Base-by-base conservation (phyloP, 2,797 vertebrate species). In the Gallinago nigripennis region DNA sequence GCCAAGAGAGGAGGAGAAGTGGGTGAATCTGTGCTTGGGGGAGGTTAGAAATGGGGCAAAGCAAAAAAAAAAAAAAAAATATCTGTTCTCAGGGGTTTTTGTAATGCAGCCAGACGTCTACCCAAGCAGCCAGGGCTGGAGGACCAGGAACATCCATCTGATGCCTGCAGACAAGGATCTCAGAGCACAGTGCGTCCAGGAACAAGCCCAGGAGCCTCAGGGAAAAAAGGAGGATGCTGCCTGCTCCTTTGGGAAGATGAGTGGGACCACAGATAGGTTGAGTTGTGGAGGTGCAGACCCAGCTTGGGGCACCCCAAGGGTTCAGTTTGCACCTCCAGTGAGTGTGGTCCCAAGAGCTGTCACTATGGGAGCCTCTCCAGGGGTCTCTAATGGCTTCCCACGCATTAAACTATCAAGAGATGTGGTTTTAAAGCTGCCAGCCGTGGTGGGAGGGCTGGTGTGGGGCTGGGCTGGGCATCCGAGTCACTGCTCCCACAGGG, bases 1-100 rank as follows among this genome's bases (percentile, higher is more conserved):
- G 89, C 91, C 94, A 88, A 73, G 89, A 60, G 68, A 45, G 50
- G 51, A 76, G 83, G 89, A 92, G 54, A 86, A 86, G 82, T 23
- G 65, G 39, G 54, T 64, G 84, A 78, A 57, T 80, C 53, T 68
- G 65, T 64, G 37, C 85, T 51, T 16, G 76, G 66, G 90, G 73
- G 77, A 71, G 85, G 54, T 69, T 60, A 46, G 80, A 46, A 69
- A 73, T 4, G 6, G 39, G 70, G 30, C 70, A 69, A 51, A 65
- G 75, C 41, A 78, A 33, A 46, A 45, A 28, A n/a, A 37, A 78
- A 33, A 46, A 46, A 27, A 56, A 33, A 33, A 33, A 33, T 7
- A 90, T 64, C 88, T 91, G 72, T 58, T 88, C 66, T 20, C 0
- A 3, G 50, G 75, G 64, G 25, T 27, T 91, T 82, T 37, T 79